These are phyloP conservation scores for Amphiprion clarkii DNA, from an alignment of 2,797 vertebrate genomes.

Conservation along the genomic window DNA sequence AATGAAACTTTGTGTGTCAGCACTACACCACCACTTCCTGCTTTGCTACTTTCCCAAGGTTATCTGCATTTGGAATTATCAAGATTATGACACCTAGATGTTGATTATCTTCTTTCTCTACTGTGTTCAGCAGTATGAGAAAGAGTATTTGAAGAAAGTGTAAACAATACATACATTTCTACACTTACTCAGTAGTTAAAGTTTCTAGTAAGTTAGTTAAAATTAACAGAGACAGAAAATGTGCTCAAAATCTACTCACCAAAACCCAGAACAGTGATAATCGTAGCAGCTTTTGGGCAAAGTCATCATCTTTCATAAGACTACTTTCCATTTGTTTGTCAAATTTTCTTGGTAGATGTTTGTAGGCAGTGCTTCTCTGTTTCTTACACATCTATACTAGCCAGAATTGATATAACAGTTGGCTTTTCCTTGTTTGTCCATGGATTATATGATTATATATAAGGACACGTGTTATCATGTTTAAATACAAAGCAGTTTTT, in stretches of 20 bases:
- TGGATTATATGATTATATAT: background rate
- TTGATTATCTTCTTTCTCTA: conserved; percentile 68
- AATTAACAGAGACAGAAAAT: conserved; percentile 36
- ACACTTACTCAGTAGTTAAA: background rate
- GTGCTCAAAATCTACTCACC: conserved; percentile 10
- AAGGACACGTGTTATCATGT: conserved; percentile 2
- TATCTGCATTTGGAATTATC: background rate
- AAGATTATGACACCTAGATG: conserved; percentile 21
- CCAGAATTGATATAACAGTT: conserved; percentile 14
- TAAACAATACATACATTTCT: conserved; percentile 28
- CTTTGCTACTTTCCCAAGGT: conserved; percentile 15
- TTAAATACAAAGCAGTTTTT: conserved; percentile 23
- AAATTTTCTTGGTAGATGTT: conserved; percentile 25
- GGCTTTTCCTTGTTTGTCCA: conserved; percentile 6
- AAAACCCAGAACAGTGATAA: conserved; percentile 36
- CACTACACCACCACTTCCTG: background rate
- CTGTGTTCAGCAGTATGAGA: conserved; percentile 49
- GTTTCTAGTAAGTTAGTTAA: no score
- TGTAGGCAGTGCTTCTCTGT: conserved; percentile 16
- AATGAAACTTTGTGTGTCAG: conserved; percentile 2
- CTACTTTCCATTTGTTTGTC: conserved; percentile 19
- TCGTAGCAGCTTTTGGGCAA: conserved; percentile 56
- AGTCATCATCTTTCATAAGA: conserved; percentile 17
- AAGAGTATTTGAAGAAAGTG: conserved; percentile 37
- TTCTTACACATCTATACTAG: conserved; percentile 8